Evolutionary conservation across 2,888 invertebrate species (phyloP), one percentile per base, ranked within the genome.

Genomic region (Rhagium mordax): DNA sequence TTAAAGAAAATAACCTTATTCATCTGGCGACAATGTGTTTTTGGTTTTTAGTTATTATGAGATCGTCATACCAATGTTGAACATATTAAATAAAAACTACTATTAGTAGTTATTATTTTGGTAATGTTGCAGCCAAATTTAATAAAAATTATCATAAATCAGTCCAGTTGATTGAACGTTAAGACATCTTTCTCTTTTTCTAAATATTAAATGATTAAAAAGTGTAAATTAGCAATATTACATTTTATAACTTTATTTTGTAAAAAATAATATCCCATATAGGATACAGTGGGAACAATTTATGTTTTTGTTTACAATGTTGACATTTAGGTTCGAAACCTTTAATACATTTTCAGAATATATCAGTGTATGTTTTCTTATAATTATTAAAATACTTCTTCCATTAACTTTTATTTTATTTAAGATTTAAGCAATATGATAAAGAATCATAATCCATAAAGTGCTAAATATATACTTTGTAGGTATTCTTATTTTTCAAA

Each of bases 271-370:
- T 41, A 41, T 41, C 41, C 41, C 41, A n/a, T 41, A n/a, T n/a
- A 41, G 41, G 41, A 41, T 41, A 41, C 41, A 41, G 4, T 41
- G 41, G 41, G 41, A 41, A 16, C 27, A n/a, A 59, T 33, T 59
- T 59, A 47, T 61, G 61, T 41, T 61, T 41, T 41, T 41, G 41
- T 41, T 61, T 10, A 61, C 4, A 61, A 51, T 18, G 15, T 7
- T 51, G 20, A 51, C 51, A 51, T 51, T 59, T 61, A 18, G 47
- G 33, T 61, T 61, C 47, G 47, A 59, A 59, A 59, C 27, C 27
- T 33, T 59, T 51, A 51, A 51, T 51, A 51, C 51, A 59, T 61
- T 33, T 61, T 61, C 61, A 61, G 47, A 61, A 61, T 47, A 47
- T 47, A 21, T 24, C 8, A 18, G 53, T 27, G n/a, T 61, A 20